Percentiles rank a stretch among this genome's conserved stretches.
Conservation (phyloP, 2,888 invertebrate species). For the Dynastes hyllus region DNA sequence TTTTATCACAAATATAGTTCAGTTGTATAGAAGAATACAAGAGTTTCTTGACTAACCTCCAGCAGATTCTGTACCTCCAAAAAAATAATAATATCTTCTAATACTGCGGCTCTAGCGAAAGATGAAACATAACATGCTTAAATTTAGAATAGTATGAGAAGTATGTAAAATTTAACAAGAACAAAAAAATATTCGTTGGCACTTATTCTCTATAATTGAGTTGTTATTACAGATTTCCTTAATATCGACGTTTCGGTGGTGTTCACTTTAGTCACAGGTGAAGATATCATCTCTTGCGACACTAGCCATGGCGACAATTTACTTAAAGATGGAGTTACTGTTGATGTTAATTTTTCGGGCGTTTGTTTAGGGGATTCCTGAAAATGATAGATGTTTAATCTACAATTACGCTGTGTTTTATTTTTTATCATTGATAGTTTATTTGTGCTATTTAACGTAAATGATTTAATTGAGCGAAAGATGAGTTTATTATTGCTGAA, state of each 20-base stretch:
- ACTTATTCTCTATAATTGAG: slow-evolving; percentile 77
- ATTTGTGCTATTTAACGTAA: no score
- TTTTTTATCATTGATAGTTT: no score
- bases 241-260: slow-evolving; percentile 80
- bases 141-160: not conserved
- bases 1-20: slow-evolving; percentile 34
- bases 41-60: not conserved
- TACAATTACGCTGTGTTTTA: no score
- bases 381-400: not conserved
- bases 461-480: no score
- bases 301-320: slow-evolving; percentile 90
- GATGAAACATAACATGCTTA: not conserved
- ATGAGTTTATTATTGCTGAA: not conserved
- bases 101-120: not conserved
- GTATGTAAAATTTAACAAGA: not conserved
- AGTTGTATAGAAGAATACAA: slow-evolving; percentile 24
- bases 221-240: slow-evolving; percentile 90
- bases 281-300: slow-evolving; percentile 80
- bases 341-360: slow-evolving; percentile 64
- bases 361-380: slow-evolving; percentile 41
- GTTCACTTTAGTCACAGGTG: slow-evolving; percentile 75
- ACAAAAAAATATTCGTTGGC: slow-evolving; percentile 9
- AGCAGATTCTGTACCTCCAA: slow-evolving; percentile 26
- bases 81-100: slow-evolving; percentile 6
- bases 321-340: slow-evolving; percentile 76